Evolutionary conservation across 2,113 vertebrate genomes (phyloP).

Genomic region (Corythornis vintsioides): DNA sequence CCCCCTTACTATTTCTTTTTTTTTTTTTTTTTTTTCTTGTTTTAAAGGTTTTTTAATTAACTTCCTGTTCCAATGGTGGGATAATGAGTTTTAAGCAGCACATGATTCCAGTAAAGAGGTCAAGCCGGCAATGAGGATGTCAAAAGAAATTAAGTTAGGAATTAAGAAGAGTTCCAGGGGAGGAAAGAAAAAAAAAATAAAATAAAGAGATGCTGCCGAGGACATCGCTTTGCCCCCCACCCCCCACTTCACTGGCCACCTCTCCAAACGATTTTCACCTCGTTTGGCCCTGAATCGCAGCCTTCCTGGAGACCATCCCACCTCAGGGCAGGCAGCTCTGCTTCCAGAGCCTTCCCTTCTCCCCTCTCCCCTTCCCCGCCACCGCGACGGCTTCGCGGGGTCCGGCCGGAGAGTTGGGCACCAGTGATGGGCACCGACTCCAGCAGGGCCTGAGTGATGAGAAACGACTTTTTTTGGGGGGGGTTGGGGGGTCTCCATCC

Average conservation of each 20-base stretch:
- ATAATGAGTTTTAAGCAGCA: conserved; percentile 76
- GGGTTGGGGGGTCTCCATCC: background rate
- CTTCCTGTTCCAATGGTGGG: conserved; percentile 73
- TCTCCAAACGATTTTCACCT: background rate
- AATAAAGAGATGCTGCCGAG: background rate
- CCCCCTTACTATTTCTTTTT: too few relatives aligned
- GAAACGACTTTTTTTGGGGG: background rate
- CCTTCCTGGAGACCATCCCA: background rate
- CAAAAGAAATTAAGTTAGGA: conserved; percentile 73
- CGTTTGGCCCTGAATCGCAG: background rate
- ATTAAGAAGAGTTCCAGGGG: conserved; percentile 49
- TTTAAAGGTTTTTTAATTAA: conserved; percentile 75
- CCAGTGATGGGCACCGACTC: accelerated
- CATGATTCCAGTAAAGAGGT: conserved; percentile 71
- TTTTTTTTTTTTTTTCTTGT: background rate
- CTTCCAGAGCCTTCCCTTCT: background rate
- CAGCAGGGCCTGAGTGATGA: accelerated
- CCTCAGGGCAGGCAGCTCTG: background rate
- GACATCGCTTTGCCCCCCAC: background rate
- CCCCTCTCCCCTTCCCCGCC: background rate
- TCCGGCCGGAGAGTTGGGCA: accelerated
- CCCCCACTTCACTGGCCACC: background rate
- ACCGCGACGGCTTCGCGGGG: accelerated
- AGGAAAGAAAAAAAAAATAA: background rate
- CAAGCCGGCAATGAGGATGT: conserved; percentile 67